Base-by-base conservation (phyloP, 1,140 invertebrate genomes). In the Aricia agestis region DNA sequence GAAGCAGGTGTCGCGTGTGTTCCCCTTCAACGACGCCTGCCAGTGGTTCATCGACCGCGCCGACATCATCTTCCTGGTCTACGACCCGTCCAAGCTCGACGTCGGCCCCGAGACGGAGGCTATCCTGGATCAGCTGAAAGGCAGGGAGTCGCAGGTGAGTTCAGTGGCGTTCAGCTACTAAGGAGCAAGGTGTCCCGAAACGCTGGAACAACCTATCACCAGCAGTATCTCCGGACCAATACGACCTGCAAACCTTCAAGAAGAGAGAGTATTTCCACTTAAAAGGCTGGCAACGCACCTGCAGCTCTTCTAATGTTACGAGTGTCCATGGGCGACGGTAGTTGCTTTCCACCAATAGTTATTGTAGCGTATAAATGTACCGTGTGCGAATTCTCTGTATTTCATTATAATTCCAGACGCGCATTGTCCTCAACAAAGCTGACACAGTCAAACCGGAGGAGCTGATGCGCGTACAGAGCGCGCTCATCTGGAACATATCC, bases 21-120 rank as follows among this genome's bases (percentile, higher is more conserved):
- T 98, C 87, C 97, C 97, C 59, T 98, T 98, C 89, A 98, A 98
- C 82, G 98, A 98, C 81, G 98, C 97, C 25, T 98, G 97, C 82
- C 97, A 98, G 88, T 99, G 98, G 98, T 98, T 94, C 81, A 98
- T 98, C 81, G 97, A 99, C 87, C 94, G 98, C 73, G 97, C 97
- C 11, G 98, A 98, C 88, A 96, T 98, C 70, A 98, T 99, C 85
- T 98, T 98, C 89, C 93, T 99, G 63, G 96, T 98, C 5, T 99
- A 99, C 84, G 98, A 99, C 92, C 97, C 98, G 66, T 96, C 97
- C 10, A 98, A 99, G 92, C 93, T 99, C 73, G 98, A 99, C 87
- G 97, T 98, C 69, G 97, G 98, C 70, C 96, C 97, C 67, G 97
- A 98, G 92, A 97, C 98, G 67, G 97, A 98, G 92, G 97, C 97